Conservation (phyloP, 2,113 vertebrate genomes). For the Dryoscopus gambensis region DNA sequence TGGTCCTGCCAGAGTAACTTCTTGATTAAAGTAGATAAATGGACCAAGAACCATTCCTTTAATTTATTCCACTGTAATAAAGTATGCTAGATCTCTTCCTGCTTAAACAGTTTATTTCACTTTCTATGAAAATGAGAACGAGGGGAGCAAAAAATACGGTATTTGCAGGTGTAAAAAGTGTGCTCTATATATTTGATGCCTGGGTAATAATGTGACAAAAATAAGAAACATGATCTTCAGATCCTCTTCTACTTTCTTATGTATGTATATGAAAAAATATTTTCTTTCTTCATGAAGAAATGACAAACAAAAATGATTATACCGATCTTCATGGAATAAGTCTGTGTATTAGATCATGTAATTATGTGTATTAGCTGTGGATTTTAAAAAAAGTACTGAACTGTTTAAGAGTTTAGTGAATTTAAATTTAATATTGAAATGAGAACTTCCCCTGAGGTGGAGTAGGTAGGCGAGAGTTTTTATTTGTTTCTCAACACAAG, state of each 20-base stretch:
- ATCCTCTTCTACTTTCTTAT: neutral
- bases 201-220: neutral
- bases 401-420: neutral
- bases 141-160: neutral
- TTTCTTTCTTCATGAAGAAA: neutral
- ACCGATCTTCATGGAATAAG: neutral
- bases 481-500: neutral
- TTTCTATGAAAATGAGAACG: too few species aligned
- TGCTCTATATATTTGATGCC: neutral
- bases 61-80: neutral
- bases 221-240: neutral
- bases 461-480: neutral
- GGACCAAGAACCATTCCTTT: neutral
- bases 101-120: neutral
- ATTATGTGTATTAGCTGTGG: neutral
- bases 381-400: neutral
- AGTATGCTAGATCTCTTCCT: neutral
- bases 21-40: neutral
- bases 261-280: neutral
- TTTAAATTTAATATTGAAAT: neutral
- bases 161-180: neutral
- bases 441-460: neutral
- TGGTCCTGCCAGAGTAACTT: neutral
- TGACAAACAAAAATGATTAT: neutral
- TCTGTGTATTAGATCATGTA: neutral